phyloP scores from a whole-genome alignment of 2,797 vertebrate species.

The Bucorvus abyssinicus region DNA sequence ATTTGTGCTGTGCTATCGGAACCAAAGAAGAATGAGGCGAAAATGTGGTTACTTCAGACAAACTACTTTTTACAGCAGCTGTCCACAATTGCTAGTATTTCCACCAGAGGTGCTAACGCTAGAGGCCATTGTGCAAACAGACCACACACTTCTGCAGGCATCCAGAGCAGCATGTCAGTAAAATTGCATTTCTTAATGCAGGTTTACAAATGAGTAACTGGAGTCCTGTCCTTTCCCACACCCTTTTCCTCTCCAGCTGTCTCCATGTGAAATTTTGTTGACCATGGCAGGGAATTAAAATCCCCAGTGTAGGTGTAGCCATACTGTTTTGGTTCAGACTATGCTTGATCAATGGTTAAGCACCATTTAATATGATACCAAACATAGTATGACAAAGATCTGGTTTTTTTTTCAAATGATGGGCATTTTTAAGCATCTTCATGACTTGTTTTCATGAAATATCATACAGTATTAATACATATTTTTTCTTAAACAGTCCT shows the following conservation, averaged over 20 bases:
- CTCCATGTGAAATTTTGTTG: neutral
- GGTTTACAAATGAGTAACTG: neutral
- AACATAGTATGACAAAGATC: neutral
- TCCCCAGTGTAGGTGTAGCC: neutral
- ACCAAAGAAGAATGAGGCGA: neutral
- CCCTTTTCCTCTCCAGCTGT: neutral
- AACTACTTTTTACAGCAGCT: neutral
- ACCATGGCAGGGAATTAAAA: neutral
- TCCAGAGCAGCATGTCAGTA: fast-evolving
- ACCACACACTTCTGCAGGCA: fast-evolving
- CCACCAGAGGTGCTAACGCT: neutral
- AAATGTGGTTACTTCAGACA: neutral
- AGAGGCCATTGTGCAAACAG: fast-evolving
- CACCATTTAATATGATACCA: neutral
- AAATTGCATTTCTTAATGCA: neutral
- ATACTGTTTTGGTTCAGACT: neutral
- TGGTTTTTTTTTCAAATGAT: neutral
- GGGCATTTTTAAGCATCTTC: neutral
- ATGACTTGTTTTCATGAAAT: neutral
- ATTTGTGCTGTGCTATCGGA: fast-evolving
- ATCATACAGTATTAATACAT: neutral
- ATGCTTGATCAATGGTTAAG: neutral
- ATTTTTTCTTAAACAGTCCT: neutral
- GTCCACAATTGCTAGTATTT: neutral
- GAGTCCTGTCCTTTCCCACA: neutral